Base-by-base conservation (phyloP, 2,113 vertebrate genomes). In the Rutilus rutilus region DNA sequence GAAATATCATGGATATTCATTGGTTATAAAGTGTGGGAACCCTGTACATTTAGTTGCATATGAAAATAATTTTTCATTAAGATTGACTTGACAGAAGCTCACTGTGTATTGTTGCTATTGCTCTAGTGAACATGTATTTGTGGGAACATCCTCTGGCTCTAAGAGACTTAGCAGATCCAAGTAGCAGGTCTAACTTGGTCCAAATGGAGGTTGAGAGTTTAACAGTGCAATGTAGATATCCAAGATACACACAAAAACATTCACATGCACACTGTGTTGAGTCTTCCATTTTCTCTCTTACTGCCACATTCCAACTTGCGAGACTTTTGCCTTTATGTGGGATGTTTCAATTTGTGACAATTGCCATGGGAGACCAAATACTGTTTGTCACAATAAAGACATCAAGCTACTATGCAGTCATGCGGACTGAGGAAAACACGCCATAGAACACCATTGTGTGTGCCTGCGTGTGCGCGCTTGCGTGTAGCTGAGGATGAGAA, bases 311-410 rank as follows among this genome's bases (percentile, higher is more conserved):
- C 88, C 85, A 69, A 45, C n/a, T 71, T 59, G 54, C 67, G 14
- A 74, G 57, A 57, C 50, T 47, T 71, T 74, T 76, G 60, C 80
- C 67, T 77, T 80, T 73, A 33, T 88, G 73, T 89, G 76, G 74
- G 81, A 64, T 81, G 85, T 71, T 73, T 80, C 69, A 86, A 62
- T 36, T 47, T 62, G 84, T 78, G 47, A 79, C 12, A 60, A 86
- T 84, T 87, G 86, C 80, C 85, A 82, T 75, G 77, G 85, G 90
- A 94, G 94, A 94, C 94, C 93, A 94, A 94, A 93, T 94, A 94
- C 93, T 95, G 94, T 94, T 90, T 90, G 90, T 90, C 92, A 92
- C 90, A 86, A 57, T 57, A 57, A 81, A 87, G 82, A 93, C 45
- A 45, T 87, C 89, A 89, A 91, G 88, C 85, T 65, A 83, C 87